These are phyloP conservation scores for Bos javanicus DNA, from an alignment of 2,113 vertebrate genomes.

Conservation along the genomic window DNA sequence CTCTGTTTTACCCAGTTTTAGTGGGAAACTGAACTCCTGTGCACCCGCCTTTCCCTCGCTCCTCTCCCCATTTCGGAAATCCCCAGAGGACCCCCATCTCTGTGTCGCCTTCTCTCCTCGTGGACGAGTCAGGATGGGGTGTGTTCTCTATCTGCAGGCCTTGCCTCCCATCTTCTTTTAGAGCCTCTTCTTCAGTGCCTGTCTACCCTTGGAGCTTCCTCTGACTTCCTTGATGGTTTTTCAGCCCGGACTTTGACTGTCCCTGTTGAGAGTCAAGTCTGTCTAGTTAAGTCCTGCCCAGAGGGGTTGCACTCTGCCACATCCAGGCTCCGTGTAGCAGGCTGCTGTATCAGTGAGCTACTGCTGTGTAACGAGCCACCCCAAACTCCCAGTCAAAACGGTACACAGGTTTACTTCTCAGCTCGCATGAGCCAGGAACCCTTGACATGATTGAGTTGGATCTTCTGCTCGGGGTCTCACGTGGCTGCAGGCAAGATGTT, in stretches of 20 bases:
- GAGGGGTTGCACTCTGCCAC: rapidly evolving
- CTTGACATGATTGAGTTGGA: no score
- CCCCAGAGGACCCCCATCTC: background rate
- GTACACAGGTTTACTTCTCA: rapidly evolving
- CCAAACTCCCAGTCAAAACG: background rate
- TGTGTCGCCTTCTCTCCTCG: background rate
- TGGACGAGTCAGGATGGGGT: rapidly evolving
- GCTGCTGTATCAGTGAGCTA: background rate
- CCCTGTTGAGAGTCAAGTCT: background rate
- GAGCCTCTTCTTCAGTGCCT: background rate
- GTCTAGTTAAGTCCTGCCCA: background rate
- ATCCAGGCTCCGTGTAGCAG: background rate
- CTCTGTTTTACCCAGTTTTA: background rate
- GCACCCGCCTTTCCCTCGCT: no score
- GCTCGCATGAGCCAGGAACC: background rate
- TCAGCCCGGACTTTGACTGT: background rate
- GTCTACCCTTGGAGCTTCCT: background rate
- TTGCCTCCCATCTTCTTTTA: rapidly evolving
- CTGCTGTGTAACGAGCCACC: background rate
- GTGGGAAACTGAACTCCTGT: background rate
- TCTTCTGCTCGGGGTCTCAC: background rate
- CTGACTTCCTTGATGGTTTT: background rate
- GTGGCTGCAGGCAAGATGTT: no score
- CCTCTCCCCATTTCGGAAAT: background rate
- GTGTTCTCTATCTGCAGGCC: background rate